A percentile compares a stretch with the other conserved stretches of the same genome.
Conservation (phyloP, 2,797 vertebrate species). For the Pangasius larnaudii region DNA sequence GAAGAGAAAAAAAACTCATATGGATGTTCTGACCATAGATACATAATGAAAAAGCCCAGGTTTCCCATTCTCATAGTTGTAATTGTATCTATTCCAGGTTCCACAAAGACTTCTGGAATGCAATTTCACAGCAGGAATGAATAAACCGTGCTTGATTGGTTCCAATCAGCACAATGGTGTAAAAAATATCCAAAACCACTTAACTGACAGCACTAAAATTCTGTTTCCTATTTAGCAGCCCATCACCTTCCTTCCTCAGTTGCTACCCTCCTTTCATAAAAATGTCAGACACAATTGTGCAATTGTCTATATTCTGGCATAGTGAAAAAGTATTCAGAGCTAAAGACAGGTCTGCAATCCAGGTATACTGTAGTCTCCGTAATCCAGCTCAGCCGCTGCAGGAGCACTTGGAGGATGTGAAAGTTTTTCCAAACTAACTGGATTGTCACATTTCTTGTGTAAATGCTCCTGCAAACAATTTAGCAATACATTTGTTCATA, state of each 20-base stretch:
- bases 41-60: conserved; percentile 20
- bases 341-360: background rate
- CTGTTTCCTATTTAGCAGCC: conserved; percentile 1
- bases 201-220: conserved; percentile 17
- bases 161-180: conserved; percentile 23
- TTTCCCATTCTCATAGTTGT: conserved; percentile 16
- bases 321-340: background rate
- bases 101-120: conserved; percentile 26
- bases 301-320: background rate
- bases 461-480: background rate
- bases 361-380: background rate
- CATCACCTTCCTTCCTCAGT: background rate
- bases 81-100: conserved; percentile 25
- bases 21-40: background rate
- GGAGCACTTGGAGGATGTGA: background rate
- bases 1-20: background rate
- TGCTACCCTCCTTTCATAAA: background rate
- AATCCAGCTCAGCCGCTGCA: background rate
- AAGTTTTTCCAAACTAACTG: background rate
- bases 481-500: too few relatives aligned
- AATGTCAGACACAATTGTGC: background rate
- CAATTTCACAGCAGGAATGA: conserved; percentile 24
- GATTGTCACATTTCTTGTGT: background rate
- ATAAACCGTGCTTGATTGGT: conserved; percentile 25
- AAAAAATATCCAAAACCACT: conserved; percentile 11